phyloP scores from a whole-genome alignment of 2,888 invertebrate species.

The Kuschelorhynchus macadamiae region DNA sequence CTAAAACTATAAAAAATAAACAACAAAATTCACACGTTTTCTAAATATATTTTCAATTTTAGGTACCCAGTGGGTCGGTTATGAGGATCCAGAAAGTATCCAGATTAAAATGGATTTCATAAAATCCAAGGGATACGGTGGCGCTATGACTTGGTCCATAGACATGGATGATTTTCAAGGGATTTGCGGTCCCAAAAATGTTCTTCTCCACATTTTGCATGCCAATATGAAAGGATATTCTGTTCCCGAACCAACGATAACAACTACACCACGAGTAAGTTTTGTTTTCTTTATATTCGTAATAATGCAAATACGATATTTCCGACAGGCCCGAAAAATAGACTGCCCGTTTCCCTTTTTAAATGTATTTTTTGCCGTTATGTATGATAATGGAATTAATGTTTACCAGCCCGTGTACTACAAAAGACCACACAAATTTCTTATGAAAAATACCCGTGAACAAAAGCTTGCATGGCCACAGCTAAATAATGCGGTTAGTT shows the following conservation, averaged over 20 bases:
- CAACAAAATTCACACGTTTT: too few relatives aligned
- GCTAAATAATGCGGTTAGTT: too few relatives aligned
- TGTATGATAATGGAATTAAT: too few relatives aligned
- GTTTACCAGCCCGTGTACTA: too few relatives aligned
- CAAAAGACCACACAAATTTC: too few relatives aligned
- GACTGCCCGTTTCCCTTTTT: too few relatives aligned
- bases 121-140: conserved; percentile 84
- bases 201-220: conserved; percentile 80
- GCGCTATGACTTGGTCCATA: conserved; percentile 94
- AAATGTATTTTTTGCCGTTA: neutral
- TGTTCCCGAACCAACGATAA: conserved; percentile 78
- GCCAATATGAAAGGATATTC: conserved; percentile 79
- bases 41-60: neutral
- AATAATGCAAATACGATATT: conserved; percentile 3
- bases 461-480: too few relatives aligned
- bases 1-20: too few relatives aligned
- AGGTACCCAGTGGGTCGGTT: conserved; percentile 91
- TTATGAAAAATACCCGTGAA: too few relatives aligned
- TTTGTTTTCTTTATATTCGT: too few relatives aligned
- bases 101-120: conserved; percentile 93
- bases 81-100: conserved; percentile 85
- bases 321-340: too few relatives aligned
- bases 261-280: conserved; percentile 79
- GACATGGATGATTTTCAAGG: conserved; percentile 94
- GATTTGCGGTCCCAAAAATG: conserved; percentile 83